Base-by-base conservation (phyloP, 2,888 invertebrate genomes). In the Crocallis elinguaria region DNA sequence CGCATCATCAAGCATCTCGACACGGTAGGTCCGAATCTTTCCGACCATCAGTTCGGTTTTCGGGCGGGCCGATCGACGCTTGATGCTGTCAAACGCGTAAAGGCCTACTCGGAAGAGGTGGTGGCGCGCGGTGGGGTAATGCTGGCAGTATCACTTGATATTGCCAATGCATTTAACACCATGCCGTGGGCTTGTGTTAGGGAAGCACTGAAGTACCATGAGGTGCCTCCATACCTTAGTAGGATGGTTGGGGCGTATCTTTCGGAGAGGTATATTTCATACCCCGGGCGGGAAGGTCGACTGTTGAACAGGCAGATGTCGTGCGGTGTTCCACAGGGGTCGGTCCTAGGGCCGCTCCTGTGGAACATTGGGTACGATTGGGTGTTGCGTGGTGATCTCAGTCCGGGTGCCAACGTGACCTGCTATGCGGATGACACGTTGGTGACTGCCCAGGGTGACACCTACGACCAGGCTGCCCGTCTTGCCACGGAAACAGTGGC, bases 361-460 rank as follows among this genome's bases (percentile, higher is more conserved):
- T n/a, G n/a, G n/a, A n/a, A n/a, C n/a, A n/a, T n/a, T n/a, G n/a
- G n/a, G n/a, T n/a, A n/a, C n/a, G n/a, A n/a, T n/a, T n/a, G n/a
- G n/a, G n/a, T n/a, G n/a, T n/a, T n/a, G n/a, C n/a, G n/a, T n/a
- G n/a, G n/a, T 8, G 9, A 13, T 0, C 21, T 32, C 14, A 2
- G 3, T 2, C 5, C 8, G 14, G 42, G 42, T 5, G 19, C 4
- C 9, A n/a, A 9, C 12, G 33, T 39, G 25, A 25, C 23, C 21
- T 48, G 38, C 7, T 45, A 45, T 13, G 37, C 45, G 8, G 48
- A 48, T 12, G 32, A 48, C 25, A 45, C 45, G 3, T 29, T 45
- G 1, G 37, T 45, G 0, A 37, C 12, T 4, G 45, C 45, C n/a
- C 25, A 30, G 7, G 45, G 45, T 4, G 8, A 29, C 4, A 27